Conservation (phyloP, 2,888 invertebrate genomes). For the Sesia bembeciformis region DNA sequence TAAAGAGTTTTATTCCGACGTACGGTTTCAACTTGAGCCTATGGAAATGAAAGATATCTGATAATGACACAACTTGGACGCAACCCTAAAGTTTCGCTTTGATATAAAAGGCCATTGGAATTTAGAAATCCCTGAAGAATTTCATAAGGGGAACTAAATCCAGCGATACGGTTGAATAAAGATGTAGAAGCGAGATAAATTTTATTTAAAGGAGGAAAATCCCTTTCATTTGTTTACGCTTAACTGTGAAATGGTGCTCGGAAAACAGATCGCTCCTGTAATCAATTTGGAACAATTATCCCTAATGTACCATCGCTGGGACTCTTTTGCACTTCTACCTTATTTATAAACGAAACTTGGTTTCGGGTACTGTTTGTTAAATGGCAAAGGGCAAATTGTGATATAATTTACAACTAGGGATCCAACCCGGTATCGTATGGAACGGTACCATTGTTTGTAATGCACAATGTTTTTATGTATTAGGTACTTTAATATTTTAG, state of each 20-base stretch:
- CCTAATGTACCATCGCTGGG: not conserved
- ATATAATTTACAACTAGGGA: too few species aligned
- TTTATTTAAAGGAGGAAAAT: constrained; percentile 11
- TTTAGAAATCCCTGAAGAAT: constrained; percentile 16
- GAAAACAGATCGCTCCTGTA: not conserved
- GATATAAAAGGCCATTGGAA: constrained; percentile 18
- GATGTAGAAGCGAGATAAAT: constrained; percentile 14
- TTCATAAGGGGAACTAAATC: constrained; percentile 9
- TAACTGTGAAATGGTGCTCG: not conserved
- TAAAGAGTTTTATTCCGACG: not conserved
- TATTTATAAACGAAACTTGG: not conserved
- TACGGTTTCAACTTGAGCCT: not conserved
- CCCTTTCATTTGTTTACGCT: constrained; percentile 2
- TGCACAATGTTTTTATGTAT: too few species aligned
- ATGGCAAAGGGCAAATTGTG: too few species aligned
- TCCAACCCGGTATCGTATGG: too few species aligned
- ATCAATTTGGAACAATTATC: not conserved
- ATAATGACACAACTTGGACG: constrained; percentile 1
- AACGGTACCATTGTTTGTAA: too few species aligned
- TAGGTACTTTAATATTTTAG: too few species aligned
- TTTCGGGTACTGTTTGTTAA: not conserved
- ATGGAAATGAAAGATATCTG: not conserved
- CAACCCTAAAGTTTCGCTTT: constrained; percentile 18
- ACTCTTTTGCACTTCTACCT: not conserved
- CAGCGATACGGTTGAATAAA: constrained; percentile 12